These are phyloP conservation scores for Campoplex nolae DNA, from an alignment of 2,888 invertebrate species.

Conservation along the genomic window DNA sequence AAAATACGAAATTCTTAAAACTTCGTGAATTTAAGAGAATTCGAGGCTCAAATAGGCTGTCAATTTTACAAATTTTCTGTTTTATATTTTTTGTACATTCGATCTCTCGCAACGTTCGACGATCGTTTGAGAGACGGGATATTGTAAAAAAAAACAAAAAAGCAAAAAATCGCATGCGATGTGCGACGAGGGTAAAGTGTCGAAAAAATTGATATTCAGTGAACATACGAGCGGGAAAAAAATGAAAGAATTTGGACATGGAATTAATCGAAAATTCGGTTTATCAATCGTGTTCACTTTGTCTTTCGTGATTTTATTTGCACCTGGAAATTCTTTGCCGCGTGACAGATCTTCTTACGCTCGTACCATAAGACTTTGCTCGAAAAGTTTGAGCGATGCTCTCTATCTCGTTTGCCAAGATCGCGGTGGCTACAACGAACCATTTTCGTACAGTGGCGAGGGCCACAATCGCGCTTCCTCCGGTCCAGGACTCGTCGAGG, in stretches of 20 bases:
- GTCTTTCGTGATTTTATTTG: slow-evolving; percentile 1
- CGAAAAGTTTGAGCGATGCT: slow-evolving; percentile 80
- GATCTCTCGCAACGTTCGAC: not conserved
- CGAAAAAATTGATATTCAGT: not conserved
- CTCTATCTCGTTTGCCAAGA: slow-evolving; percentile 78
- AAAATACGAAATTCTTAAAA: not conserved
- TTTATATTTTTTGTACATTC: not conserved
- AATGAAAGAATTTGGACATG: not conserved
- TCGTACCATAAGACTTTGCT: slow-evolving; percentile 77
- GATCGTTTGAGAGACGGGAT: not conserved
- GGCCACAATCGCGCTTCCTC: slow-evolving; percentile 63
- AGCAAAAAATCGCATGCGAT: not conserved
- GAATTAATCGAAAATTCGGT: slow-evolving; percentile 3
- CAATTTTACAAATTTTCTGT: not conserved
- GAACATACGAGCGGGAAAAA: not conserved
- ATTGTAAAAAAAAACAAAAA: not conserved
- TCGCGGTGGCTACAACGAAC: slow-evolving; percentile 80
- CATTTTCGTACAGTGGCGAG: slow-evolving; percentile 76
- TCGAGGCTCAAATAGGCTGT: not conserved
- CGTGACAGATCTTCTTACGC: slow-evolving; percentile 60
- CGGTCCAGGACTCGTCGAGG: slow-evolving; percentile 80
- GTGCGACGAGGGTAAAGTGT: not conserved
- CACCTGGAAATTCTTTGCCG: slow-evolving; percentile 59
- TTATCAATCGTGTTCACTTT: not conserved
- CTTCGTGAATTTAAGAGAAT: not conserved